phyloP scores from a whole-genome alignment of 2,113 vertebrate species.

The Notechis scutatus region DNA sequence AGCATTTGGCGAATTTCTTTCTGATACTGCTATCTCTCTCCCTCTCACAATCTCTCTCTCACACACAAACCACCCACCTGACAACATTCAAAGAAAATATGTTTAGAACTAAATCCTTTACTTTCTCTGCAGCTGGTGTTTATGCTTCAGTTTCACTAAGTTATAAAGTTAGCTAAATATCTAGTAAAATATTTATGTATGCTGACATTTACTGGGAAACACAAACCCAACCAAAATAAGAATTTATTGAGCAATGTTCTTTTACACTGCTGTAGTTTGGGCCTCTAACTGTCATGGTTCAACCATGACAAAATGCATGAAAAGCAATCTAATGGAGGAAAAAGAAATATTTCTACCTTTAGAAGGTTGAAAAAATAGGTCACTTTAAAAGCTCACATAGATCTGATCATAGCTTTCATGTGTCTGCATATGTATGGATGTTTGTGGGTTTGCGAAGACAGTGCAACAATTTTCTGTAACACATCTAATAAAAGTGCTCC shows the following conservation, averaged over 20 bases:
- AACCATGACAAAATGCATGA: background rate
- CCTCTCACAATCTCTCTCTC: background rate
- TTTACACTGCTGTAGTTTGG: background rate
- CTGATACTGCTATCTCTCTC: background rate
- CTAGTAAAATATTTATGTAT: conserved; percentile 43
- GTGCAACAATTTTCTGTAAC: background rate
- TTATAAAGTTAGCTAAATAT: conserved; percentile 43
- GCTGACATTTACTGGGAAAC: conserved; percentile 17
- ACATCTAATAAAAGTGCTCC: background rate
- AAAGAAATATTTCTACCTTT: background rate
- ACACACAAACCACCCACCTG: background rate
- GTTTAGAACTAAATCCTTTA: conserved; percentile 32
- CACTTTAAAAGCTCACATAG: background rate
- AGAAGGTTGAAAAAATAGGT: background rate
- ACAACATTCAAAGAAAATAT: conserved; percentile 20
- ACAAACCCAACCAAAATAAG: conserved; percentile 32
- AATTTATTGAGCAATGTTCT: background rate
- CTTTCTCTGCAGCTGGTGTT: conserved; percentile 41
- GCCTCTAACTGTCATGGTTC: background rate
- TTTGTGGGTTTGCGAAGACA: background rate
- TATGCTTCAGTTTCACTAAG: conserved; percentile 43
- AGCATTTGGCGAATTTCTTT: background rate
- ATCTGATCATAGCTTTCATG: background rate
- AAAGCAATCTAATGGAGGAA: background rate
- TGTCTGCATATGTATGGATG: background rate